Evolutionary conservation across 2,113 vertebrate species (phyloP), one percentile per base, ranked within the genome.

Genomic region (Rhadina sibilatrix): DNA sequence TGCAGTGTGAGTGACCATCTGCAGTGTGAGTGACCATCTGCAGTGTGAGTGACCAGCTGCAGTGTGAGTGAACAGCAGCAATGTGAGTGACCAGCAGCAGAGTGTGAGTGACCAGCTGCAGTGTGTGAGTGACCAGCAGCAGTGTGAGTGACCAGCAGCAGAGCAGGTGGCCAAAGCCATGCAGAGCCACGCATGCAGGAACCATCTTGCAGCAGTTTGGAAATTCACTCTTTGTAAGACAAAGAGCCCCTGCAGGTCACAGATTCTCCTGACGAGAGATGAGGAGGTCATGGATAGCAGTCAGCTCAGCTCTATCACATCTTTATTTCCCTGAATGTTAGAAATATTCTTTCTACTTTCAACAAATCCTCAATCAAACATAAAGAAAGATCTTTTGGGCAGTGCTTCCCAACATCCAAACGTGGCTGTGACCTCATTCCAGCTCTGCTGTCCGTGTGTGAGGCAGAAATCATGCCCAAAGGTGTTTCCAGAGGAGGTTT

Each of bases 121-220:
- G 44, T 20, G 44, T 46, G 7, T 49, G 49, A 49, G 49, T 49
- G 49, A 49, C 49, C 49, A 49, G 49, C 38, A 40, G 38, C 38
- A 46, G 44, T 46, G 7, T 49, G 49, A 49, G 49, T 49, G 49
- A 49, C 49, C 49, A 49, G 49, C 38, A 25, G 49, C 49, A 49
- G 49, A n/a, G 30, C 27, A 17, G 52, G 37, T 13, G 49, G 27
- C 31, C 65, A 47, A 8, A 35, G 44, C 33, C 38, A 17, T 0
- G 0, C 13, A n/a, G 15, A 59, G 4, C 49, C 10, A 0, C 0
- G 0, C 0, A 15, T 10, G 12, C 12, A 16, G 1, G 3, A 24
- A 3, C n/a, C 5, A 3, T 8, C 28, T 19, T 33, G 12, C 38
- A 33, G 33, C 49, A 1, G 14, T 33, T 6, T 21, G 69, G 50